phyloP scores from a whole-genome alignment of 2,888 invertebrate genomes.

The Ornithoptera alexandrae region DNA sequence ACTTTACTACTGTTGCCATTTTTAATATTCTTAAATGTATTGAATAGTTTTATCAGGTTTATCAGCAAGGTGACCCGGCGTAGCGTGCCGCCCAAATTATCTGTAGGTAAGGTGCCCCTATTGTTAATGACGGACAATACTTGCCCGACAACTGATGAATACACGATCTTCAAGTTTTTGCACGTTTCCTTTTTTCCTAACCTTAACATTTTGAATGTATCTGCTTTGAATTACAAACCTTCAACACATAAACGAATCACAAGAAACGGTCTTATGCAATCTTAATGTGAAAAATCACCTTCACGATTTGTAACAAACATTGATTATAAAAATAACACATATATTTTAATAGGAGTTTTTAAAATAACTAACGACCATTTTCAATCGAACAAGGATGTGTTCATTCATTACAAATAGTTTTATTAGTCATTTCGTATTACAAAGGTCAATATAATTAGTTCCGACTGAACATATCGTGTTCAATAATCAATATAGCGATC shows the following conservation, averaged over 20 bases:
- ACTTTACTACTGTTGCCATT: too few species aligned
- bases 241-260: slow-evolving; percentile 1
- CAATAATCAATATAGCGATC: background rate
- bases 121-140: slow-evolving; percentile 39
- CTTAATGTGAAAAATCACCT: slow-evolving; percentile 25
- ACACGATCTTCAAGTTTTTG: slow-evolving; percentile 27
- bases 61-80: slow-evolving; percentile 52
- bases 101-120: slow-evolving; percentile 45
- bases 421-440: slow-evolving; percentile 9
- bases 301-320: slow-evolving; percentile 24
- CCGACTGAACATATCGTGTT: slow-evolving; percentile 1
- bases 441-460: slow-evolving; percentile 5
- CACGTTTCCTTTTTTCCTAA: slow-evolving; percentile 31
- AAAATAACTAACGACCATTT: background rate
- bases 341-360: background rate
- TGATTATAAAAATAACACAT: slow-evolving; percentile 6
- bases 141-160: slow-evolving; percentile 28
- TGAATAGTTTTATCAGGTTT: slow-evolving; percentile 38
- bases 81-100: slow-evolving; percentile 43
- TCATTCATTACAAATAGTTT: slow-evolving; percentile 1
- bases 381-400: slow-evolving; percentile 6
- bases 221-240: slow-evolving; percentile 24
- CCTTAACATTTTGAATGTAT: slow-evolving; percentile 29
- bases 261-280: slow-evolving; percentile 18
- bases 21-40: slow-evolving; percentile 19